Conservation (phyloP, 2,888 invertebrate species). For the Leucozona laternaria region DNA sequence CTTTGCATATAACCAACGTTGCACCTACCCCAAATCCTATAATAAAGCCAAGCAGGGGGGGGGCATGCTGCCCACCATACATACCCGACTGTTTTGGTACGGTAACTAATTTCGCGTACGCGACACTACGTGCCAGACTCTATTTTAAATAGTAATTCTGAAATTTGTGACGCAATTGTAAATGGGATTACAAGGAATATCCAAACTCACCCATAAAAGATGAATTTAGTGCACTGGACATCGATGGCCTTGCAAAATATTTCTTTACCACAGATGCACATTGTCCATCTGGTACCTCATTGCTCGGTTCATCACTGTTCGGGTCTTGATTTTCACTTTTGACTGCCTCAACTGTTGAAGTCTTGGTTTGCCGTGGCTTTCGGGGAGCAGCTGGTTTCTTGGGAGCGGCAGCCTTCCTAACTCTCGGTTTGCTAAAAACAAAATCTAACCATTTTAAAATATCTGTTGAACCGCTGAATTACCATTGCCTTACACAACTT, state of each 20-base stretch:
- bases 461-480: background rate
- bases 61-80: too few relatives aligned
- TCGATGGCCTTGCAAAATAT: background rate
- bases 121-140: too few relatives aligned
- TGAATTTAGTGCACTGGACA: constrained; percentile 42
- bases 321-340: constrained; percentile 49
- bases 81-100: too few relatives aligned
- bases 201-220: constrained; percentile 58
- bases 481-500: constrained; percentile 37
- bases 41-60: too few relatives aligned
- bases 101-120: too few relatives aligned
- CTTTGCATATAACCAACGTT: too few relatives aligned
- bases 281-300: constrained; percentile 44
- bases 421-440: constrained; percentile 39
- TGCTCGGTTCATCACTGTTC: constrained; percentile 37
- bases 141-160: too few relatives aligned
- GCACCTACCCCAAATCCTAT: too few relatives aligned
- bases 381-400: constrained; percentile 39
- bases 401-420: constrained; percentile 30
- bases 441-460: background rate
- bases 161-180: too few relatives aligned
- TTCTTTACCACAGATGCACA: background rate
- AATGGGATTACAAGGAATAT: background rate
- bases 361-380: constrained; percentile 48
- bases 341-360: background rate